phyloP scores from a whole-genome alignment of 2,797 vertebrate species.

The Tauraco hartlaubi region DNA sequence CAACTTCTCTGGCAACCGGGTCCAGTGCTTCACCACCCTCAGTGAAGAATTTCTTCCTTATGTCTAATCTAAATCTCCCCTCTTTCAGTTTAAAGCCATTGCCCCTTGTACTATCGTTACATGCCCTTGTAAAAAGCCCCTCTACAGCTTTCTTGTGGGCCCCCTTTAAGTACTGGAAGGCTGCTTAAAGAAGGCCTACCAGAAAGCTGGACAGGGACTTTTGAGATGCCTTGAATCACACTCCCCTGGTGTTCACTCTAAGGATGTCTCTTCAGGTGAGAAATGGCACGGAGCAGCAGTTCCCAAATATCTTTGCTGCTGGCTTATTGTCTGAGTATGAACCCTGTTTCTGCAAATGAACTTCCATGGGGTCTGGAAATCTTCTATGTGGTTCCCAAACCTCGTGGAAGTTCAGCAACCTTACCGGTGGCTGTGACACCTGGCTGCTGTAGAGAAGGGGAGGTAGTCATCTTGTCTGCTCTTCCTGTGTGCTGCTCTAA shows the following conservation, averaged over 20 bases:
- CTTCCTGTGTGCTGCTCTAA: background rate
- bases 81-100: too few species aligned
- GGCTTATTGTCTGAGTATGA: background rate
- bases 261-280: background rate
- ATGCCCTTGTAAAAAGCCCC: too few species aligned
- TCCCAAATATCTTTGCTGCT: background rate
- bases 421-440: background rate
- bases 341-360: background rate
- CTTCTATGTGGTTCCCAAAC: background rate
- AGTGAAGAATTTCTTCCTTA: too few species aligned
- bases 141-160: too few species aligned
- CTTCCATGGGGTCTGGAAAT: background rate
- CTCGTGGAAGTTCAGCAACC: background rate
- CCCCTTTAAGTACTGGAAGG: too few species aligned
- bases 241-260: background rate
- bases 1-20: too few species aligned
- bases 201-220: too few species aligned
- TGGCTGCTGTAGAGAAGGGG: background rate
- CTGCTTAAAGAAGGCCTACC: too few species aligned
- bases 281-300: rapidly evolving
- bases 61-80: too few species aligned
- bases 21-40: too few species aligned
- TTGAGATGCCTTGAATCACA: background rate
- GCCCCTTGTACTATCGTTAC: too few species aligned
- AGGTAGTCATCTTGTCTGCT: background rate